phyloP scores from a whole-genome alignment of 2,113 vertebrate species.

The Morone saxatilis region DNA sequence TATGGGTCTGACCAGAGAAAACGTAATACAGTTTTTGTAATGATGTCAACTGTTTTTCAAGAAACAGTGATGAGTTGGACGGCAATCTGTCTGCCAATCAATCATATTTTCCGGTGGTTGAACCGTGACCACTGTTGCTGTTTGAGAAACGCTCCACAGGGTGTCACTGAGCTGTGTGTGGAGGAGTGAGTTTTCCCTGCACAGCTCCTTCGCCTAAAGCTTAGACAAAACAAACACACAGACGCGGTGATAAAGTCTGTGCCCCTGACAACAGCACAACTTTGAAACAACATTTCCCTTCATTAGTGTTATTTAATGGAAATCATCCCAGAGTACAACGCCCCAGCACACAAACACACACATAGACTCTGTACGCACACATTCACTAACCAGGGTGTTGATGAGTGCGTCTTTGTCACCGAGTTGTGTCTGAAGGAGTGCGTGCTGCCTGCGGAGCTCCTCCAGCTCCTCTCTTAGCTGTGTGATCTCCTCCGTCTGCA shows the following conservation, averaged over 20 bases:
- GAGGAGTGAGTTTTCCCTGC: conserved; percentile 6
- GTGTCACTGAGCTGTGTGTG: not conserved
- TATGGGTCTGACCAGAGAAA: not conserved
- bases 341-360: conserved; percentile 3
- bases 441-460: conserved; percentile 88
- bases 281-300: not conserved
- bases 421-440: conserved; percentile 88
- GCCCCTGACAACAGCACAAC: not conserved
- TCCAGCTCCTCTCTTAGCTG: conserved; percentile 90
- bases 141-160: not conserved
- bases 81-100: not conserved
- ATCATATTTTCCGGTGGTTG: not conserved
- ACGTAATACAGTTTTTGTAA: not conserved
- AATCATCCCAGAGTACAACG: too few relatives aligned
- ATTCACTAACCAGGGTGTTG: conserved; percentile 86
- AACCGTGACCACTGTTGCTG: not conserved
- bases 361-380: not conserved
- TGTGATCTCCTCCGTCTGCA: conserved; percentile 90
- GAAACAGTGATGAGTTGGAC: not conserved
- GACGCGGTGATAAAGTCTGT: not conserved
- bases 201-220: not conserved
- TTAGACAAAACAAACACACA: not conserved
- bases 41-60: not conserved
- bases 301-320: too few relatives aligned
- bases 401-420: conserved; percentile 89